Evolutionary conservation across 2,113 vertebrate species (phyloP).

Genomic region (Petaurus breviceps): DNA sequence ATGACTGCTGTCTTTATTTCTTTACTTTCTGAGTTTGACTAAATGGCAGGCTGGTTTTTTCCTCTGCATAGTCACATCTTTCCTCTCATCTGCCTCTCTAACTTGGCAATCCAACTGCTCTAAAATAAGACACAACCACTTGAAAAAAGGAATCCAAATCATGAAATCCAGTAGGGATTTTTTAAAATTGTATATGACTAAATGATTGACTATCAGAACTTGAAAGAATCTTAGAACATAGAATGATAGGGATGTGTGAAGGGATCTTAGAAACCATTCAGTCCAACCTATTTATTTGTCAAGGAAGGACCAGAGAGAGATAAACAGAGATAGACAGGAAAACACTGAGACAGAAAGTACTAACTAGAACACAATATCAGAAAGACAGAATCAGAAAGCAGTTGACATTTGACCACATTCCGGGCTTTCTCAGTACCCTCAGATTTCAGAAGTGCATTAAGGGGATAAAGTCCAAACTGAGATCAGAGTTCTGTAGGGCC

Average conservation of each 20-base stretch:
- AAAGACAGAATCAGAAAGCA: background rate
- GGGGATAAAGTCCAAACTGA: background rate
- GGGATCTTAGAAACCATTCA: background rate
- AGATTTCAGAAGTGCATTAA: background rate
- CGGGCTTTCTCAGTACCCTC: background rate
- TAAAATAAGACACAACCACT: background rate
- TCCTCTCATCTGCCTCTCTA: background rate
- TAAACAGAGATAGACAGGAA: background rate
- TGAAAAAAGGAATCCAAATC: background rate
- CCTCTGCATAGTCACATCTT: background rate
- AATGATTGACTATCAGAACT: background rate
- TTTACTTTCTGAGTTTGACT: slow-evolving; percentile 27
- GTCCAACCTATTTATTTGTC: background rate
- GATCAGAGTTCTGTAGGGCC: background rate
- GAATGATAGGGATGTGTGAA: background rate
- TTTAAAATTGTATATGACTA: background rate
- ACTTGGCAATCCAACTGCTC: slow-evolving; percentile 6
- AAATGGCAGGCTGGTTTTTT: slow-evolving; percentile 3
- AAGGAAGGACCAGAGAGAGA: background rate
- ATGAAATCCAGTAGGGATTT: background rate
- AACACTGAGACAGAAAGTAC: background rate
- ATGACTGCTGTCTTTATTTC: slow-evolving; percentile 37
- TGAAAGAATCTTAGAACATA: background rate
- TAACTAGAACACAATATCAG: background rate
- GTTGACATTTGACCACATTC: background rate